Evolutionary conservation across 2,797 vertebrate species (phyloP), one percentile per base, ranked within the genome.

Genomic region (Myripristis murdjan): DNA sequence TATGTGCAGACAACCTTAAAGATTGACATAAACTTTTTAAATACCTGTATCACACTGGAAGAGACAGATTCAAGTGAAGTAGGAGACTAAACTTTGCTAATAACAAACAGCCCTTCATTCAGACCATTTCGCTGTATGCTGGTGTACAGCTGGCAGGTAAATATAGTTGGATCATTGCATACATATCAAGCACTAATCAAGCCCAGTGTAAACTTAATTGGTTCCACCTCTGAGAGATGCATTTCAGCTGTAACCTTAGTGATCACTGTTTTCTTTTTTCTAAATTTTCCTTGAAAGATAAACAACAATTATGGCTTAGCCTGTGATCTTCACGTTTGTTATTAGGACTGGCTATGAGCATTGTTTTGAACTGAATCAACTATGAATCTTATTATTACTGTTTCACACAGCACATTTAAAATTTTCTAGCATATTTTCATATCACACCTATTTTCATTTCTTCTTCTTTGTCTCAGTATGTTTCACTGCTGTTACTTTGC

Each of bases 81-180:
- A 31, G 28, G 28, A 31, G 28, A 7, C 28, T 31, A 28, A 31
- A 31, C 28, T 8, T 35, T 9, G 9, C 6, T 35, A 11, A 39
- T 12, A 39, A 12, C 12, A 37, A 57, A 59, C 2, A 5, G 23
- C 60, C 41, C 44, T 44, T 64, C 2, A 70, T 70, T 54, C 64
- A 74, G 70, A 39, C 66, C 2, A 67, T 73, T 54, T 64, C 77
- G 70, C 28, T 12, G 4, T 3, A 44, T 28, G 26, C 5, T 3
- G 12, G 18, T 0, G 33, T 58, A 83, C 75, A 78, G 82, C 73
- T 85, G 77, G 72, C 37, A 69, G 58, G 51, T 54, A 43, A 64
- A 58, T 3, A n/a, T 63, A 47, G 8, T 35, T 66, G 65, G 33
- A 69, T 44, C 31, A 59, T 16, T 39, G 23, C 73, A 68, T 48